phyloP scores from a whole-genome alignment of 2,888 invertebrate species.

The Exephanes ischioxanthus region DNA sequence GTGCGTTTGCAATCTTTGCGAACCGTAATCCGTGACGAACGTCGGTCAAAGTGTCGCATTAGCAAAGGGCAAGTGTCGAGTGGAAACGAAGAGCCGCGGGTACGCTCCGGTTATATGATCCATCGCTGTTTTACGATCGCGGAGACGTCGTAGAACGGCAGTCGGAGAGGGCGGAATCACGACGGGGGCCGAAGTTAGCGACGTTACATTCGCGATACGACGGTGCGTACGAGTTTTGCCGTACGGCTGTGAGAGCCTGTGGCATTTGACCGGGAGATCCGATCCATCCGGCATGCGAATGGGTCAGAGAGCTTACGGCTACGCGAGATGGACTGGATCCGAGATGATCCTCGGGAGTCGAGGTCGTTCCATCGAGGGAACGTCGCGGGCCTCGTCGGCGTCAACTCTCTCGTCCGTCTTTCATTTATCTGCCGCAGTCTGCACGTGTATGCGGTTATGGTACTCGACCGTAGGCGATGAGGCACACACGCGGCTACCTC shows the following conservation, averaged over 20 bases:
- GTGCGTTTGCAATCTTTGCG: background rate
- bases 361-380: constrained; percentile 37
- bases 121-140: constrained; percentile 57
- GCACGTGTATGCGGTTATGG: constrained; percentile 1
- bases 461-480: constrained; percentile 4
- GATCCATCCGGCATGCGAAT: constrained; percentile 47
- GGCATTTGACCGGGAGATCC: constrained; percentile 56
- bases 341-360: constrained; percentile 60
- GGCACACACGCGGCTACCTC: constrained; percentile 18
- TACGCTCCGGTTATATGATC: constrained; percentile 40
- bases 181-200: background rate
- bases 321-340: constrained; percentile 45
- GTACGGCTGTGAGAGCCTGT: constrained; percentile 72
- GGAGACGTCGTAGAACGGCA: constrained; percentile 55
- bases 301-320: constrained; percentile 44
- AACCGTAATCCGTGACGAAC: constrained; percentile 49
- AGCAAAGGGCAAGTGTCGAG: constrained; percentile 29
- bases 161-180: background rate
- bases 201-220: constrained; percentile 14
- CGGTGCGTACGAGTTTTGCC: constrained; percentile 19
- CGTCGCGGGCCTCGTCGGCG: constrained; percentile 59
- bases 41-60: constrained; percentile 68
- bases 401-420: constrained; percentile 52
- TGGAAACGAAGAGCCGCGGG: background rate
- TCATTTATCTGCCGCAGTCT: constrained; percentile 22